These are phyloP conservation scores for Microdon myrmicae DNA, from an alignment of 2,888 invertebrate species.

Conservation along the genomic window DNA sequence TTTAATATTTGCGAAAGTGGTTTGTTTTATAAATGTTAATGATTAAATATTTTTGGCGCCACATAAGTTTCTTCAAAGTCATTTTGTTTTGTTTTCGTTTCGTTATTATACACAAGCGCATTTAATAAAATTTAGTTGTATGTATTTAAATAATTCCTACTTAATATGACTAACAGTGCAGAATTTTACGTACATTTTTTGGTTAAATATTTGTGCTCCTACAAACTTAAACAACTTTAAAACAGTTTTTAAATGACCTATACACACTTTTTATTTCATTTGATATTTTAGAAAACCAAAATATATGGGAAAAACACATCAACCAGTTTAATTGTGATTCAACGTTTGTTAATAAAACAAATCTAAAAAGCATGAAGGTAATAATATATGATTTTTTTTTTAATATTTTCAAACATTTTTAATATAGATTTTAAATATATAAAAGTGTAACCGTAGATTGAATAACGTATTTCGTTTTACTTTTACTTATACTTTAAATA, in stretches of 20 bases:
- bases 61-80: conserved; percentile 55
- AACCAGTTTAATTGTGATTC: no score
- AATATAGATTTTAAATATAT: conserved; percentile 36
- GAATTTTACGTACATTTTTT: conserved; percentile 31
- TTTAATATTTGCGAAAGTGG: conserved; percentile 53
- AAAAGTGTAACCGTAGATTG: conserved; percentile 29
- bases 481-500: conserved; percentile 9
- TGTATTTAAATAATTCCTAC: conserved; percentile 11
- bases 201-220: conserved; percentile 44
- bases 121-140: conserved; percentile 18
- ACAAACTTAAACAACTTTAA: conserved; percentile 48
- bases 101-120: conserved; percentile 39
- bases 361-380: no score
- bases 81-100: conserved; percentile 38
- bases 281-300: no score
- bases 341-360: no score
- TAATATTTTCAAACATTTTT: conserved; percentile 44
- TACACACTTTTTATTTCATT: no score
- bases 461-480: conserved; percentile 26
- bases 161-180: conserved; percentile 39
- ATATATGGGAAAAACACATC: no score
- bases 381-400: no score
- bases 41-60: conserved; percentile 58
- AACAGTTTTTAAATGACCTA: no score
- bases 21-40: conserved; percentile 56